Evolutionary conservation across 2,113 vertebrate genomes (phyloP), one percentile per base, ranked within the genome.

Genomic region (Vanacampus margaritifer): DNA sequence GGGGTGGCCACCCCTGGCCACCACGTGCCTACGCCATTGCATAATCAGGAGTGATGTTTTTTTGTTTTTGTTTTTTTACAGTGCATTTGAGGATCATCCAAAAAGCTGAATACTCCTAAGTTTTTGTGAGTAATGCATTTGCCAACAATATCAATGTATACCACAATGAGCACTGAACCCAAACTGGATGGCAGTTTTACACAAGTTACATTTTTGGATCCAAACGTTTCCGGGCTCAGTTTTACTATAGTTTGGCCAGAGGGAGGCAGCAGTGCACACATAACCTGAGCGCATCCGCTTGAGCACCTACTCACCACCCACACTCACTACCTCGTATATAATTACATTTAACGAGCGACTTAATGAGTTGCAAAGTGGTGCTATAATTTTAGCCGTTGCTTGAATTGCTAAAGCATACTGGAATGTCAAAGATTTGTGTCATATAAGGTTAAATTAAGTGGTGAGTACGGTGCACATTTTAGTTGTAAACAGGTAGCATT

Each of bases 191-290:
- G 39, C 39, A 41, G 2, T 41, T 12, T 41, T 10, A 9, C 39
- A 46, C 5, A 50, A 10, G 48, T 23, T 16, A 3, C 0, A 6
- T 17, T 46, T 46, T 19, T 19, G 45, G 45, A 46, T 46, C 16
- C 17, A 17, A 46, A 46, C 4, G 16, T 46, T 5, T 19, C 17
- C 16, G 16, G 16, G 16, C 16, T 4, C 46, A 48, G 46, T 48
- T 48, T 51, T 51, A n/a, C 48, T 10, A 51, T 8, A n/a, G n/a
- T 68, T 5, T 68, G 45, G 73, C 83, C 88, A 84, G 70, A 23
- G 8, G 82, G 65, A 2, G 88, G 86, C 88, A 81, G 80, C 66
- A 64, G 64, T 56, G 75, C 8, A 74, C 21, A 12, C 1, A 36
- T 70, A 59, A 36, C 17, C 0, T 45, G 39, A 54, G 45, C 0